Percentiles rank a stretch among this genome's conserved stretches.
These are phyloP conservation scores for Drosophila sp. DNA, from an alignment of 1,140 invertebrate genomes.

Conservation along the genomic window DNA sequence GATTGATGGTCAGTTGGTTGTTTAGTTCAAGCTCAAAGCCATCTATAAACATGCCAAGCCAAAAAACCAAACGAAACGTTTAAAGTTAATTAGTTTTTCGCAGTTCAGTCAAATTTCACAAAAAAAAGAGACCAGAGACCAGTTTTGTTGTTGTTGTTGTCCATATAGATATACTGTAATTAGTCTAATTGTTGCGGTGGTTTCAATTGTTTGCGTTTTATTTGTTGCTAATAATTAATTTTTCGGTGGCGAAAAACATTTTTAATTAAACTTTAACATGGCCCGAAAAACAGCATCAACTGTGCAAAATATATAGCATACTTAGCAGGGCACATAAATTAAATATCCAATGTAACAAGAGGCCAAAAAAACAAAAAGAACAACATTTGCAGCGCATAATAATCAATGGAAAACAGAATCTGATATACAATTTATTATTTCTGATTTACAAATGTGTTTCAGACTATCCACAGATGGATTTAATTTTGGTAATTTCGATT, in stretches of 20 bases:
- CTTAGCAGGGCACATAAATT: constrained; percentile 11
- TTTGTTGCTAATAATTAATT: constrained; percentile 12
- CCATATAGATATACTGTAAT: constrained; percentile 34
- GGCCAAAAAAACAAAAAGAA: too few relatives aligned
- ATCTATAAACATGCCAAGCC: constrained; percentile 36
- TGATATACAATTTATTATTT: neutral
- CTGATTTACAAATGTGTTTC: neutral
- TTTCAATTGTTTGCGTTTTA: neutral
- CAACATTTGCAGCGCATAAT: neutral
- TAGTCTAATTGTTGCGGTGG: constrained; percentile 44
- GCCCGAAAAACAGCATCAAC: neutral
- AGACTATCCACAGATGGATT: neutral
- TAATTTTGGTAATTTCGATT: too few relatives aligned
- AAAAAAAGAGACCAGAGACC: neutral
- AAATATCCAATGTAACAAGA: neutral
- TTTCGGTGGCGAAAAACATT: neutral
- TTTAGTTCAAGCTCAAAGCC: constrained; percentile 38
- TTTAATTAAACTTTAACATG: constrained; percentile 23
- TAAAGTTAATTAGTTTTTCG: constrained; percentile 27
- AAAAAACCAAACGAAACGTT: constrained; percentile 2
- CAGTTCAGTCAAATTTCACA: neutral
- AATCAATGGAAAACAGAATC: neutral
- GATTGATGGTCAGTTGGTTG: constrained; percentile 56
- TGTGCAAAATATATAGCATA: constrained; percentile 12
- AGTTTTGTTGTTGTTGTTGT: constrained; percentile 3